Evolutionary conservation across 1,140 invertebrate species (phyloP), one percentile per base, ranked within the genome.

Genomic region (Leptinotarsa defecta): DNA sequence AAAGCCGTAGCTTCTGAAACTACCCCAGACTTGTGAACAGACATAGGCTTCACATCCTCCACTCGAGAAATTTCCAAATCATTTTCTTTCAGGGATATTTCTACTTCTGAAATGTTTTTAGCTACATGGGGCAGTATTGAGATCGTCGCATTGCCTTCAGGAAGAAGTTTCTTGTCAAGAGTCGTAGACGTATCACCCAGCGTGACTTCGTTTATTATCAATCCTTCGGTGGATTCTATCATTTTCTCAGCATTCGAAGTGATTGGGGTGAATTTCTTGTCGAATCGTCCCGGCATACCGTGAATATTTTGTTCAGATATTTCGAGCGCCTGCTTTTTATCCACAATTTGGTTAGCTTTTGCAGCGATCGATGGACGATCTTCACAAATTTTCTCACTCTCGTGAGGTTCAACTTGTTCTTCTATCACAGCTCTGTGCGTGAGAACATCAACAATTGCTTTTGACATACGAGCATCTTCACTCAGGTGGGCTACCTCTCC

Each of bases 401-500:
- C 76, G 6, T 49, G 34, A 19, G 15, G 5, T 43, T 69, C 3
- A 27, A 67, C 27, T 71, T 74, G 22, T 65, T 77, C n/a, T 34
- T 74, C 15, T 8, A 22, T 43, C 8, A 77, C 15, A 11, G 76
- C 71, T 64, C 68, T 48, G 20, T 65, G 63, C 27, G 76, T 72
- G 3, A 71, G 20, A 24, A 77, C 34, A 15, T 62, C 24, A 27
- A 76, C 24, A 34, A 73, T 62, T 61, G 71, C 75, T 73, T 68
- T 76, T 13, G 65, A 68, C 17, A 11, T 19, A 22, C 8, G 22
- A 4, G 57, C 27, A 4, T 8, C 52, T 24, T 74, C 15, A 34
- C 74, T 43, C n/a, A 90, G 87, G 76, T 91, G 88, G 22, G 86
- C 80, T 27, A 85, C 85, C 82, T 84, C 83, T 75, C 86, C 87